phyloP scores from a whole-genome alignment of 1,140 invertebrate species.

The Ostrea edulis region DNA sequence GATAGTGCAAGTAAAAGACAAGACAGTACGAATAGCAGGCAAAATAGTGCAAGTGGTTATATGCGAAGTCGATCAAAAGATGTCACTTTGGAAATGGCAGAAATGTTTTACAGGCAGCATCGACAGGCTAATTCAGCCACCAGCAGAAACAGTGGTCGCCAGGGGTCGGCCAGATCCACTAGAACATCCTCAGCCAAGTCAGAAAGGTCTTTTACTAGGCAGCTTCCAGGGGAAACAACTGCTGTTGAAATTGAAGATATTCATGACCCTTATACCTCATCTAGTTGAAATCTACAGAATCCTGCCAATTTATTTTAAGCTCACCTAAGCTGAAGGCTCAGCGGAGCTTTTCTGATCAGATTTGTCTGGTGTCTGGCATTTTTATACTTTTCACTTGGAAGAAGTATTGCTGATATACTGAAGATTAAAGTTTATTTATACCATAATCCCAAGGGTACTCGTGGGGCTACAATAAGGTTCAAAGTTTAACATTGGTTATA shows the following conservation, averaged over 20 bases:
- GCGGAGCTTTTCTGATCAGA: too few relatives aligned
- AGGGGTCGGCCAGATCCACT: slow-evolving; percentile 47
- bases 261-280: slow-evolving; percentile 23
- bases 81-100: slow-evolving; percentile 48
- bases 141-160: slow-evolving; percentile 38
- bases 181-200: slow-evolving; percentile 43
- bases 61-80: slow-evolving; percentile 36
- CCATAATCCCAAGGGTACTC: too few relatives aligned
- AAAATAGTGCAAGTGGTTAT: slow-evolving; percentile 33
- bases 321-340: too few relatives aligned
- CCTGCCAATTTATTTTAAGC: neutral
- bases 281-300: neutral
- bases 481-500: too few relatives aligned
- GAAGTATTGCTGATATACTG: too few relatives aligned
- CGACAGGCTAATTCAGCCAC: slow-evolving; percentile 48
- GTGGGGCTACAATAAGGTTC: too few relatives aligned
- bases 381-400: too few relatives aligned
- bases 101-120: slow-evolving; percentile 43
- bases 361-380: too few relatives aligned
- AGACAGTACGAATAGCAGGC: slow-evolving; percentile 20
- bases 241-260: slow-evolving; percentile 53
- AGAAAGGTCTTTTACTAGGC: neutral
- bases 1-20: slow-evolving; percentile 9
- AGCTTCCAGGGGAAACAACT: slow-evolving; percentile 53
- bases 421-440: too few relatives aligned